Percentiles rank a stretch among this genome's conserved stretches.
These are phyloP conservation scores for Pachyuromys duprasi DNA, from an alignment of 2,797 vertebrate species.

Conservation along the genomic window DNA sequence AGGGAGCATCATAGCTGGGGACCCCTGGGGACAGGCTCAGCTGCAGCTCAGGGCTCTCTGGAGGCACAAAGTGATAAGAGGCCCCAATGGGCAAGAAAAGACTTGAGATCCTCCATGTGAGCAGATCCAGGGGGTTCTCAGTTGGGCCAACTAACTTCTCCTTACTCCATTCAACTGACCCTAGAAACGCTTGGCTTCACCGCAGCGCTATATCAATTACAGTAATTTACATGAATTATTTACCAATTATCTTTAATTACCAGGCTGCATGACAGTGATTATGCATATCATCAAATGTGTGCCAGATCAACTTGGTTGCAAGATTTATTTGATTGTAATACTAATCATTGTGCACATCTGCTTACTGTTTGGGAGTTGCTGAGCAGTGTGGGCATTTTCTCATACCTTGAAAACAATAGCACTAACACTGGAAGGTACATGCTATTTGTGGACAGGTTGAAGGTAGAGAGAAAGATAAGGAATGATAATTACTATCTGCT, in stretches of 20 bases:
- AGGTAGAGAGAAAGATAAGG: conserved; percentile 38
- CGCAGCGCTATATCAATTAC: conserved; percentile 74
- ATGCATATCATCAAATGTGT: conserved; percentile 75
- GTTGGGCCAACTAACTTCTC: conserved; percentile 50
- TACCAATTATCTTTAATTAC: conserved; percentile 82
- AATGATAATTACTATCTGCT: conserved; percentile 37
- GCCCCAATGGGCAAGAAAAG: neutral
- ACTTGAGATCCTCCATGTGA: neutral
- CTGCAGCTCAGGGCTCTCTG: neutral
- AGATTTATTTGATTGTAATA: conserved; percentile 74
- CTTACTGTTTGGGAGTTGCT: conserved; percentile 59
- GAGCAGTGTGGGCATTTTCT: conserved; percentile 36
- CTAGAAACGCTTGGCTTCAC: conserved; percentile 72
- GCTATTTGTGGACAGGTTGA: neutral
- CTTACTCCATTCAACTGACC: conserved; percentile 73
- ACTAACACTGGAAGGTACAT: neutral
- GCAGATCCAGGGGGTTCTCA: conserved; percentile 37
- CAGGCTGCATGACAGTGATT: conserved; percentile 74
- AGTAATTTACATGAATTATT: conserved; percentile 82
- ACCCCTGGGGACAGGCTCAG: neutral
- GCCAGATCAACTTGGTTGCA: conserved; percentile 75
- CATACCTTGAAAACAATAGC: conserved; percentile 61
- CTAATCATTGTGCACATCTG: conserved; percentile 73
- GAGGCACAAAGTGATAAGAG: neutral
- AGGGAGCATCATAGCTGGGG: neutral